Evolutionary conservation across 2,797 vertebrate genomes (phyloP).

Genomic region (Schizothorax lantsangensis): DNA sequence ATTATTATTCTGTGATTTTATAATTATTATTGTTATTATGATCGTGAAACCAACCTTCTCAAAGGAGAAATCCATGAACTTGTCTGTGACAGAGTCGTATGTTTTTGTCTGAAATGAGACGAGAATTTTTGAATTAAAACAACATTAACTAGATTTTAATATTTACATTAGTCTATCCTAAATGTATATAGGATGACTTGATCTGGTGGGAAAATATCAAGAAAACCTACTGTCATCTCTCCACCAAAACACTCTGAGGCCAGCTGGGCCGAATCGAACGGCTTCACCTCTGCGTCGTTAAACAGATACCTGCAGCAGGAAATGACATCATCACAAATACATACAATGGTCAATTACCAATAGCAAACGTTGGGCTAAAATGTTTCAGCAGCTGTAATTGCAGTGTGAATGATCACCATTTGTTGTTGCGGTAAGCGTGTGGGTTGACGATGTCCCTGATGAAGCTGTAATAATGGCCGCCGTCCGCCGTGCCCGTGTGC

Average conservation of each 20-base stretch:
- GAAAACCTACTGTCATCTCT: constrained; percentile 92
- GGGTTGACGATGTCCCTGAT: constrained; percentile 97
- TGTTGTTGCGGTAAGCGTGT: constrained; percentile 96
- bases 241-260: constrained; percentile 98
- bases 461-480: constrained; percentile 98
- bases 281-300: constrained; percentile 98
- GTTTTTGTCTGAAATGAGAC: constrained; percentile 90
- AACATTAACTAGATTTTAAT: not conserved
- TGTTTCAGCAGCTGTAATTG: not conserved
- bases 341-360: not conserved
- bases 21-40: fast-evolving
- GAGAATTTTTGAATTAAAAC: not conserved
- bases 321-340: not conserved
- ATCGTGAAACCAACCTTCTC: constrained; percentile 87
- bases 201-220: not conserved
- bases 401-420: constrained; percentile 82
- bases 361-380: not conserved
- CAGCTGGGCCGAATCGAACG: constrained; percentile 96
- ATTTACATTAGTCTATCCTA: not conserved
- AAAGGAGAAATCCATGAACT: constrained; percentile 99
- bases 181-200: not conserved
- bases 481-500: constrained; percentile 96
- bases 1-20: not conserved
- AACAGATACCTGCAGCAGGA: constrained; percentile 90
- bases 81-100: constrained; percentile 98